phyloP scores from a whole-genome alignment of 2,888 invertebrate species.

The Meteorus colon region DNA sequence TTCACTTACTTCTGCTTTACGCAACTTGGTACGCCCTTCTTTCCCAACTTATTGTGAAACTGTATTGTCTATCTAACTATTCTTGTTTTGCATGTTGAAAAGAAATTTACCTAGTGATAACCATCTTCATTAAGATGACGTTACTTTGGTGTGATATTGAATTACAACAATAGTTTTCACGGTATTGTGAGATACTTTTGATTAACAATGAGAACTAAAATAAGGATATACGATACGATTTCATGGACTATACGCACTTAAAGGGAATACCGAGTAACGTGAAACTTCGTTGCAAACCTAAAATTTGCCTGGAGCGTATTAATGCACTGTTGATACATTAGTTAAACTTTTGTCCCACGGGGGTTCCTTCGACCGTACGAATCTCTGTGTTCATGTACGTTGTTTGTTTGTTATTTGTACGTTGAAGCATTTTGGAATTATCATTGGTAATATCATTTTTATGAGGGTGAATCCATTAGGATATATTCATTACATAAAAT shows the following conservation, averaged over 20 bases:
- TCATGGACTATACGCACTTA: conserved; percentile 22
- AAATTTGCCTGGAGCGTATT: background rate
- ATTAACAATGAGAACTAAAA: conserved; percentile 39
- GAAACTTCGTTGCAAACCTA: conserved; percentile 2
- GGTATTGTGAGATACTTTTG: conserved; percentile 5
- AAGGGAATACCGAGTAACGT: conserved; percentile 38
- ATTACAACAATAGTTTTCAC: background rate
- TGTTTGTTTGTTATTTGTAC: background rate
- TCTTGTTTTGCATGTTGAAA: background rate
- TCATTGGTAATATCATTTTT: background rate
- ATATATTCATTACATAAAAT: too few relatives aligned
- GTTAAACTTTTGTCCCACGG: conserved; percentile 5
- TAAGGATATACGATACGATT: conserved; percentile 40
- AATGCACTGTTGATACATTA: background rate
- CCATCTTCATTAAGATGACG: background rate
- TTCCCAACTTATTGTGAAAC: background rate
- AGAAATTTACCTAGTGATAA: background rate
- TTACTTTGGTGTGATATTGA: background rate
- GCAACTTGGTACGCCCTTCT: background rate
- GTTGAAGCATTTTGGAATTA: background rate
- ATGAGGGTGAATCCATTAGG: too few relatives aligned
- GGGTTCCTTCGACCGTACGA: background rate
- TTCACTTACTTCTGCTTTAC: conserved; percentile 56
- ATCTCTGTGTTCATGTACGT: background rate
- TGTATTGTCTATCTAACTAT: background rate